phyloP scores from a whole-genome alignment of 2,797 vertebrate species.

The Arctocebus calabarensis region DNA sequence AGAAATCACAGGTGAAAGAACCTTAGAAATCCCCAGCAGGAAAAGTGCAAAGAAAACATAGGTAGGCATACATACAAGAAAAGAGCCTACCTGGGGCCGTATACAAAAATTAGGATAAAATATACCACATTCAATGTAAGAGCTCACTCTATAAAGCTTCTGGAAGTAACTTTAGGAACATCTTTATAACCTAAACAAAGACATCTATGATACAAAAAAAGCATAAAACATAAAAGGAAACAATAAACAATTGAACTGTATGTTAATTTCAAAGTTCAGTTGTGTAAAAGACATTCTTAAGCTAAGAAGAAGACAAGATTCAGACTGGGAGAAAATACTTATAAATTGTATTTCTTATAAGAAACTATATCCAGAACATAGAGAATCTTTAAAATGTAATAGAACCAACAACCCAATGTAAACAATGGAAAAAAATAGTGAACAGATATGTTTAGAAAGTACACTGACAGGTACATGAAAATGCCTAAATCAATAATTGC shows the following conservation, averaged over 20 bases:
- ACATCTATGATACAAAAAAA: not conserved
- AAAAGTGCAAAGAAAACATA: not conserved
- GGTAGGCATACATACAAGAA: not conserved
- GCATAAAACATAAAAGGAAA: not conserved
- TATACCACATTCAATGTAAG: not conserved
- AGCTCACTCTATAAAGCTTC: not conserved
- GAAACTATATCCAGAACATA: not conserved
- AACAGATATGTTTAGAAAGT: not conserved
- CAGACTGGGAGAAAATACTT: not conserved
- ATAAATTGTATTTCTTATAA: not conserved
- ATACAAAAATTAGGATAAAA: slow-evolving; percentile 23
- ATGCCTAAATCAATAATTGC: not conserved
- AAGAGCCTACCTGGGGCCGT: not conserved
- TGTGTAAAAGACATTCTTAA: not conserved
- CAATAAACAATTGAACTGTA: not conserved
- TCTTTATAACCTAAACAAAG: not conserved
- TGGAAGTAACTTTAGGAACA: not conserved
- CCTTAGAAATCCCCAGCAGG: not conserved
- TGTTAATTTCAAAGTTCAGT: not conserved
- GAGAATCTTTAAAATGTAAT: not conserved
- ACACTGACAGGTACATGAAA: not conserved
- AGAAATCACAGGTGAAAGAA: not conserved
- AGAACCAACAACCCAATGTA: not conserved
- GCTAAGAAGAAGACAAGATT: not conserved
- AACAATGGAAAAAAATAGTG: not conserved